These are phyloP conservation scores for Patella ulyssiponensis DNA, from an alignment of 2,888 invertebrate species.

Conservation along the genomic window DNA sequence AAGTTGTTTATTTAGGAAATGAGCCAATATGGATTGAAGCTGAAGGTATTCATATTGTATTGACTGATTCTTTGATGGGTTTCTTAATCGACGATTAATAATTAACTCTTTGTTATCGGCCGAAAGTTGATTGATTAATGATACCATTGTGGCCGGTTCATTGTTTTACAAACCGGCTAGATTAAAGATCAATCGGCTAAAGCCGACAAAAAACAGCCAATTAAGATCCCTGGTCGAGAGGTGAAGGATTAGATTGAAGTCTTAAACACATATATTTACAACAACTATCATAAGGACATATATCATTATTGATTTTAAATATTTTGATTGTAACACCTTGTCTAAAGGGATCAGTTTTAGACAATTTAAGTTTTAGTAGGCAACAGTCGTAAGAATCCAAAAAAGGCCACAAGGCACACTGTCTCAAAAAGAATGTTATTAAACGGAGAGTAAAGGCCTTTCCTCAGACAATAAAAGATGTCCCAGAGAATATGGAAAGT, in stretches of 20 bases:
- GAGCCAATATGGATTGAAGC: no score
- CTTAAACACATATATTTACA: background rate
- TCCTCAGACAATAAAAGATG: background rate
- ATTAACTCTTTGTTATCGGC: no score
- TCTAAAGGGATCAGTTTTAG: conserved; percentile 13
- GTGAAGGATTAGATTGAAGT: background rate
- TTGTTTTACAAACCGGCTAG: no score
- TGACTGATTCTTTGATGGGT: no score
- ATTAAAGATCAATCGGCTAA: no score
- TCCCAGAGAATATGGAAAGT: background rate
- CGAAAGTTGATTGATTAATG: no score
- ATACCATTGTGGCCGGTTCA: no score
- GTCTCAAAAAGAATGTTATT: background rate
- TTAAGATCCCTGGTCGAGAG: no score
- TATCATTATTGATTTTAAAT: background rate
- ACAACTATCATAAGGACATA: background rate
- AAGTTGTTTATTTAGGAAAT: no score
- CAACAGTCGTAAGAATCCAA: background rate
- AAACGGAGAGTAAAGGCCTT: background rate
- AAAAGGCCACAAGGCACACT: background rate
- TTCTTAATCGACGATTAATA: no score
- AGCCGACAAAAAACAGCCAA: no score
- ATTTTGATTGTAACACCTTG: background rate
- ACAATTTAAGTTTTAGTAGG: background rate
- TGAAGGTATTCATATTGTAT: no score